Base-by-base conservation (phyloP, 1,140 invertebrate species). In the Rhagoletis zephyria region DNA sequence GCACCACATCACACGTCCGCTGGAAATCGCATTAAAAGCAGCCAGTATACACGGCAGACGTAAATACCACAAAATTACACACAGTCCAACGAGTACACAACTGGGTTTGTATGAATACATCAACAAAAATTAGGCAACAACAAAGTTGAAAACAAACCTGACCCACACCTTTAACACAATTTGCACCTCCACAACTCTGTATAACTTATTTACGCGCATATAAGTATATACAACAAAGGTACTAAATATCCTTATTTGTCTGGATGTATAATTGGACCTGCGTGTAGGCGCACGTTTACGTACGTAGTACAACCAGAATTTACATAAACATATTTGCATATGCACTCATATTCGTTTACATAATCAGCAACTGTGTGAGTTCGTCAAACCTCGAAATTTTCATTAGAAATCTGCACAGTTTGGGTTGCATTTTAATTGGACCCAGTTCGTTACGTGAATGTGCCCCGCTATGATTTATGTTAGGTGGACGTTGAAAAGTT, bases 361-460 rank as follows among this genome's bases (percentile, higher is more conserved):
- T 45, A 42, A 10, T 9, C 30, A 30, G 30, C 30, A 74, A n/a
- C 1, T n/a, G 16, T 77, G 3, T 48, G 4, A 7, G 16, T 77
- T 6, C 0, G 1, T 56, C 74, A 30, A 56, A 81, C 19, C 45
- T 48, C 45, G 14, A 81, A 81, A 59, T 45, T 81, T 51, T 56
- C 48, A 81, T 56, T 56, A 81, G 48, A 81, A 56, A 81, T 81
- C 48, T 74, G 70, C n/a, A 81, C 67, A 74, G 67, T 81, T 59
- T 56, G 51, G 45, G 48, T 56, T 81, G 74, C 48, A 81, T 81
- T 81, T 56, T 56, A 81, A 81, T 81, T 81, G 74, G 19, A 48
- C 48, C 30, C 45, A 56, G 45, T 56, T 56, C 48, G 74, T 56
- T 45, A 14, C 40, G 74, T 42, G 10, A 16, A 45, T 81, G 74